Base-by-base conservation (phyloP, 2,888 invertebrate species). In the Calameuta idolon region DNA sequence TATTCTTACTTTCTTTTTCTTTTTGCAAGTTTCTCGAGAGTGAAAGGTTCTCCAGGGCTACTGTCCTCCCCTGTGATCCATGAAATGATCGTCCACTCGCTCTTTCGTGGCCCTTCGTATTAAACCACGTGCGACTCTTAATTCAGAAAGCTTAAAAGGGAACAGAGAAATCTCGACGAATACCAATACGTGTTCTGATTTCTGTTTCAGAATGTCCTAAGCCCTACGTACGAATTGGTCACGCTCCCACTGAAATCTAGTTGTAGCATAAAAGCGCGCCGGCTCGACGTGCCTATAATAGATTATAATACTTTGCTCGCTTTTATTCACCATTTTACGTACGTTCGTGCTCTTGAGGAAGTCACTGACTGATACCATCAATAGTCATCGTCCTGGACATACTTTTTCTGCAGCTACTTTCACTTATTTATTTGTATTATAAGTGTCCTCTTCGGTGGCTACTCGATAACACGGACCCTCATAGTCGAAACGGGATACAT, bases 151-250 rank as follows among this genome's bases (percentile, higher is more conserved):
- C 68, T 83, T 75, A 76, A 76, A 76, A 80, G 83, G 80, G 81
- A 83, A 85, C 80, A 80, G 81, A 83, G 79, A 83, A 85, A 85
- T 85, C 83, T 81, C 85, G 81, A 84, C 83, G 82, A 85, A 85
- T 87, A 89, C 89, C 87, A 85, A 85, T 85, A 89, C 89, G 90
- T 90, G 89, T 90, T 89, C 90, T 91, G 90, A 90, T 91, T 91
- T 91, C 91, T 91, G 91, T 91, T 91, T 89, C 91, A 91, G 91
- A 91, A 89, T 90, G 89, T 90, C 90, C 89, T 88, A 55, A 87
- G 89, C 75, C 69, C 76, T 88, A 86, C 87, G 85, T 88, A 86
- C 87, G 85, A 89, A 87, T 89, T 87, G 89, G 89, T 90, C 88
- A 86, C 86, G 83, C 85, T 83, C 81, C 55, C 33, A 71, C 31